These are phyloP conservation scores for Helicolenus hilgendorfi DNA, from an alignment of 2,797 vertebrate species.

Conservation along the genomic window DNA sequence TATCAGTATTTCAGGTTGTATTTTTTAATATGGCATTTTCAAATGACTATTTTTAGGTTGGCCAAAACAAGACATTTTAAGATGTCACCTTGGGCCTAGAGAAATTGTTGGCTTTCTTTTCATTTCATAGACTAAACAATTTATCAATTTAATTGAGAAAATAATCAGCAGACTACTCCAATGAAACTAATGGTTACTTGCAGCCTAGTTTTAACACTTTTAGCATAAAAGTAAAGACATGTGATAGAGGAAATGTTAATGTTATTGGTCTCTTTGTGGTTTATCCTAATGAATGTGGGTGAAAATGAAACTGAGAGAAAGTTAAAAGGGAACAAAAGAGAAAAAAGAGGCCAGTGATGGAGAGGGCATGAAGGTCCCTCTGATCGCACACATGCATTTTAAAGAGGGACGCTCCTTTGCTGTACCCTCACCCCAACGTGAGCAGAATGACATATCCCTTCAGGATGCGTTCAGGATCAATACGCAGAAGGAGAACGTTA, in stretches of 20 bases:
- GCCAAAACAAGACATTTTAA: not conserved
- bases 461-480: slow-evolving; percentile 59
- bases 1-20: too few species aligned
- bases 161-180: too few species aligned
- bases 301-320: slow-evolving; percentile 39
- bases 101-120: not conserved
- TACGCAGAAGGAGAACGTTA: slow-evolving; percentile 24
- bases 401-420: slow-evolving; percentile 72
- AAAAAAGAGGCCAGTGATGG: slow-evolving; percentile 26
- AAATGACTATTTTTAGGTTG: not conserved
- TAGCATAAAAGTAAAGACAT: not conserved
- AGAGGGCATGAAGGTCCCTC: slow-evolving; percentile 56
- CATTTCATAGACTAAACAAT: not conserved
- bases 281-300: not conserved
- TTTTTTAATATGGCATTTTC: not conserved
- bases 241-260: not conserved
- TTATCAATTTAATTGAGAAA: too few species aligned
- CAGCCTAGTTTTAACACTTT: not conserved
- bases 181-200: too few species aligned
- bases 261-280: not conserved
- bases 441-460: slow-evolving; percentile 68
- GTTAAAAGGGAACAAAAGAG: slow-evolving; percentile 2
- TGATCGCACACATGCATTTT: slow-evolving; percentile 78
- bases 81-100: too few species aligned
- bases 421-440: slow-evolving; percentile 64